Evolutionary conservation across 2,888 invertebrate genomes (phyloP), one percentile per base, ranked within the genome.

Genomic region (Drosophila pullipes): DNA sequence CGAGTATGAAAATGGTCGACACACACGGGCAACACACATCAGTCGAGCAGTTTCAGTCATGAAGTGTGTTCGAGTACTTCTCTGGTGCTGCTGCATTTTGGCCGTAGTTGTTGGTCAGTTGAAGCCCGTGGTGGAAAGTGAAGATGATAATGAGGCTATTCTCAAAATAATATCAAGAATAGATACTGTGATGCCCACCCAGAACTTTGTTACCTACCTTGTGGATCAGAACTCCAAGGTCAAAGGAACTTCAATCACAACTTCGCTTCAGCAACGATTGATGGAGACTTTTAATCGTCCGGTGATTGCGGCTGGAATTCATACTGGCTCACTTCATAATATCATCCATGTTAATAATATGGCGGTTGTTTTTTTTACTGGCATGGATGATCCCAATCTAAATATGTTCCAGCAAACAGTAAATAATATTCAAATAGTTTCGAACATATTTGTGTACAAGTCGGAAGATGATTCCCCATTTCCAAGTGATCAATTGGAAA

Each of bases 21-120:
- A 7, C 16, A 5, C n/a, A 11, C 9, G 3, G 13, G 10, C 2
- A 37, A n/a, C 4, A 4, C 6, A 28, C 6, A 28, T 28, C 61
- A 81, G 81, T 81, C 37, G 13, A 41, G 6, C 39, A 44, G 13
- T n/a, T 22, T 18, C 37, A 52, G 49, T 22, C 58, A 78, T 81
- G 77, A 65, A 16, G 62, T 65, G 41, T 55, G 41, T 59, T 22
- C n/a, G 28, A 10, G 10, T 65, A 9, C 25, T 33, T 52, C 13
- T 76, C 0, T 63, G 67, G 28, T 44, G 16, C 4, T 58, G 41
- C 31, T 68, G 69, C 25, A 25, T 68, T 37, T 25, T 60, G 33
- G n/a, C 25, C 33, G 13, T 55, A 7, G 62, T 54, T 37, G 3
- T n/a, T 18, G 52, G 68, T 5, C 57, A 74, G 13, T 10, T 68